Evolutionary conservation across 92 coral and sea anemone species (phyloP).

Genomic region (Anthopleura xanthogrammica): DNA sequence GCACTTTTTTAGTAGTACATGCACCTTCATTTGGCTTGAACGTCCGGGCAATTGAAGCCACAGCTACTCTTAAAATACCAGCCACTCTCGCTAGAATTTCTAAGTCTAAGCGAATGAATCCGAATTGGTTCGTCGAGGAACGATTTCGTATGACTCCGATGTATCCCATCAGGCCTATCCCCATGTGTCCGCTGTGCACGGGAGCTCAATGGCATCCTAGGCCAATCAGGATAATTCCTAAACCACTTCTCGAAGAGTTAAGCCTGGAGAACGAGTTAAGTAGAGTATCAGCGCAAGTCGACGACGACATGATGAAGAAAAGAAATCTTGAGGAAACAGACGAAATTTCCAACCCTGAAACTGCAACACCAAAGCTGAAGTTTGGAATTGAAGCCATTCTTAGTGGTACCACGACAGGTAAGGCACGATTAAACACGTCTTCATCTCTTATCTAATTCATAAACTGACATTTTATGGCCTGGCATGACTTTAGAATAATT

Average conservation of each 20-base stretch:
- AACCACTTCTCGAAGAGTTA: not conserved
- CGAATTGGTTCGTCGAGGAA: not conserved
- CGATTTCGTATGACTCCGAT: not conserved
- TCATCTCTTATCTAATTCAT: no score
- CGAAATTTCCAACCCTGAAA: no score
- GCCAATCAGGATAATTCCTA: not conserved
- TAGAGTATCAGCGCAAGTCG: not conserved
- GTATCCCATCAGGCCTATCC: slow-evolving; percentile 10
- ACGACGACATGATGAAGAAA: not conserved
- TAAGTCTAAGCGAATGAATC: not conserved
- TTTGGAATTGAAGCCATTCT: slow-evolving; percentile 33
- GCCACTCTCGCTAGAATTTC: not conserved
- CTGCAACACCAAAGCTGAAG: slow-evolving; percentile 1
- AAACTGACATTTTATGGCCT: no score
- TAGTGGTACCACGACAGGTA: slow-evolving; percentile 31
- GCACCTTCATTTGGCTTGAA: not conserved
- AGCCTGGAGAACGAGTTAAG: not conserved
- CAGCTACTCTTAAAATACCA: not conserved
- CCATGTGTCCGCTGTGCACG: slow-evolving; percentile 16
- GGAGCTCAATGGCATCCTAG: not conserved
- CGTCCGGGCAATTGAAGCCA: not conserved
- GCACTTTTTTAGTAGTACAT: not conserved
- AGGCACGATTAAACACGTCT: not conserved
- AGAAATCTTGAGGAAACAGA: not conserved
- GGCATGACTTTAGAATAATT: no score